Evolutionary conservation across 2,797 vertebrate species (phyloP), one percentile per base, ranked within the genome.

Genomic region (Enteromius argenteus): DNA sequence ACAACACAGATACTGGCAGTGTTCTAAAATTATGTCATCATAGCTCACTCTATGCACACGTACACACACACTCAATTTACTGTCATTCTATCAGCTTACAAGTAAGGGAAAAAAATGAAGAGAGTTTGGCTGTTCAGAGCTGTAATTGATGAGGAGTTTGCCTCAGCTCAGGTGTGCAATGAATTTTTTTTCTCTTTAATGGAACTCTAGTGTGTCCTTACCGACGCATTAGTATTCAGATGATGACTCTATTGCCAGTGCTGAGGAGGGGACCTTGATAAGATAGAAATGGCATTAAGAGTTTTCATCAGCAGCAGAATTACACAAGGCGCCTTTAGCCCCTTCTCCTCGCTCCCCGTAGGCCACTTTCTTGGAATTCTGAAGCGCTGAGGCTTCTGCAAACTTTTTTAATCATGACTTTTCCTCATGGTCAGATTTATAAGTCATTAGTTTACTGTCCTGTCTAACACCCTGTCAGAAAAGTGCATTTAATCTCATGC

Each of bases 401-500:
- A 93, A 92, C 82, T 92, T 92, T 93, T 94, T 90, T 90, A 93
- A 94, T 94, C 91, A 92, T 89, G 90, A 88, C 87, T 86, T 83
- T 86, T 68, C 83, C 87, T 92, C 90, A 86, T 90, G 90, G 89
- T 91, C 90, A 89, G 87, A 94, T 94, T 92, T 92, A 92, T 91
- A 91, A 90, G 87, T 90, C 89, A 93, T 93, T 93, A 90, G 87
- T 91, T 93, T 92, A 86, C 90, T 89, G 90, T 92, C 89, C 90
- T 87, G 90, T 89, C 87, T 86, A 81, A 64, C 51, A 84, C 76
- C 68, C 44, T 85, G 89, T 88, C 74, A 85, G 49, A 80, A 89
- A 87, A 89, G 58, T 68, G 68, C 64, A 66, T 84, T 76, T 81
- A 71, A 73, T 86, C 80, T 87, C 84, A 86, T 88, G 79, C 83